phyloP scores from a whole-genome alignment of 2,113 vertebrate species.

The Arenaria interpres region DNA sequence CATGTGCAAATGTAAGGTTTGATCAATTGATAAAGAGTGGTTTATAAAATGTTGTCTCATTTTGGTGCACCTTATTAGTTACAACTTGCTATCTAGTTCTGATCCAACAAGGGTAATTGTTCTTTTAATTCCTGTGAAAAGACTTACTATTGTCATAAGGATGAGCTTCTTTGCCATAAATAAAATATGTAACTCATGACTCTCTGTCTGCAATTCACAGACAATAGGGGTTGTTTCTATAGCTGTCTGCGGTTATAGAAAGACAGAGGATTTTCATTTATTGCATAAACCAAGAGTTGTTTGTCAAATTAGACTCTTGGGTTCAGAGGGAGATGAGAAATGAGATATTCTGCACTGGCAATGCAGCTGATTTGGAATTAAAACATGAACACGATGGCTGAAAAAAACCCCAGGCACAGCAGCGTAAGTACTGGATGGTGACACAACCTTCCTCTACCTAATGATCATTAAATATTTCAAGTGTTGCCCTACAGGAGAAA shows the following conservation, averaged over 20 bases:
- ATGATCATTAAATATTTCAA: neutral
- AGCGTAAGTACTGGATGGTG: neutral
- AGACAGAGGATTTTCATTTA: neutral
- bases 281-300: neutral
- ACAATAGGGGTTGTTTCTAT: neutral
- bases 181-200: neutral
- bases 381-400: neutral
- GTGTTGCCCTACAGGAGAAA: neutral
- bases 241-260: neutral
- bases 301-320: neutral
- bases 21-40: neutral
- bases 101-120: neutral
- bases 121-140: neutral
- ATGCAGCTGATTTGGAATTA: neutral
- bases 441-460: neutral
- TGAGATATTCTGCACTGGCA: neutral
- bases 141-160: neutral
- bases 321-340: neutral
- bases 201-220: neutral
- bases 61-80: neutral
- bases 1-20: neutral
- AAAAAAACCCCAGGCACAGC: fast-evolving
- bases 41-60: neutral
- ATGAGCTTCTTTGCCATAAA: neutral
- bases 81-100: neutral